Conservation (phyloP, 1,140 invertebrate species). For the Cyrtorhinus lividipennis region DNA sequence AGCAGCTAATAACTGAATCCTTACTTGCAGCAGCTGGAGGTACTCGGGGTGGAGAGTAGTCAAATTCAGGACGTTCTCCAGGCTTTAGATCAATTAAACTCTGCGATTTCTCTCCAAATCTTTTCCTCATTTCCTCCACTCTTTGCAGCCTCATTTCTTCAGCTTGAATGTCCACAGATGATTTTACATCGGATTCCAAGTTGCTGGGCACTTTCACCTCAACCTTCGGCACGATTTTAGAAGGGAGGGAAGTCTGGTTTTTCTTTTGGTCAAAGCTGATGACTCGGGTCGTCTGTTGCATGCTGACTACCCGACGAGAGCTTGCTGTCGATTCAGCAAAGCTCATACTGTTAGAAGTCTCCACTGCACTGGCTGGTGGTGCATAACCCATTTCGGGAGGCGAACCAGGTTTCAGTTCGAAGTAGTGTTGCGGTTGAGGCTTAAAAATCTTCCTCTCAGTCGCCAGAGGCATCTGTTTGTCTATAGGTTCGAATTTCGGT, state of each 20-base stretch:
- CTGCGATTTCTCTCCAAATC: slow-evolving; percentile 28
- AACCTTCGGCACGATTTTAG: slow-evolving; percentile 32
- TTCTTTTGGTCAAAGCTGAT: slow-evolving; percentile 35
- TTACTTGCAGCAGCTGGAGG: slow-evolving; percentile 29
- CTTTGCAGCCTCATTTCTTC: slow-evolving; percentile 30
- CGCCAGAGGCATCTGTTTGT: slow-evolving; percentile 30
- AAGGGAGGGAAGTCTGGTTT: slow-evolving; percentile 24
- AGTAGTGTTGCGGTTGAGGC: slow-evolving; percentile 28
- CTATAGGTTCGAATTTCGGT: slow-evolving; percentile 42
- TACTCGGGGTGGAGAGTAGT: slow-evolving; percentile 34
- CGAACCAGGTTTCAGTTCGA: slow-evolving; percentile 38
- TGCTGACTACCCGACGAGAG: slow-evolving; percentile 43
- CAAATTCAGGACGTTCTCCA: slow-evolving; percentile 44
- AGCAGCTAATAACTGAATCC: too few species aligned
- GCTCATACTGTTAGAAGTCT: slow-evolving; percentile 48
- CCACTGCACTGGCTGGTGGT: slow-evolving; percentile 37
- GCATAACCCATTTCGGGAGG: slow-evolving; percentile 42
- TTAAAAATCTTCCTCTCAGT: slow-evolving; percentile 34
- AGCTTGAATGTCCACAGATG: slow-evolving; percentile 24
- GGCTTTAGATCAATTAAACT: slow-evolving; percentile 33
- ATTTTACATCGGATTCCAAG: slow-evolving; percentile 30
- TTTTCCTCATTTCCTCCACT: slow-evolving; percentile 30
- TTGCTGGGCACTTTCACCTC: slow-evolving; percentile 42
- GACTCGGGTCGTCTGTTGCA: slow-evolving; percentile 50
- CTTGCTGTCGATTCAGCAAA: slow-evolving; percentile 53